Percentiles rank a stretch among this genome's conserved stretches.
Evolutionary conservation across 2,888 invertebrate genomes (phyloP).

Genomic region (Muscina levida): DNA sequence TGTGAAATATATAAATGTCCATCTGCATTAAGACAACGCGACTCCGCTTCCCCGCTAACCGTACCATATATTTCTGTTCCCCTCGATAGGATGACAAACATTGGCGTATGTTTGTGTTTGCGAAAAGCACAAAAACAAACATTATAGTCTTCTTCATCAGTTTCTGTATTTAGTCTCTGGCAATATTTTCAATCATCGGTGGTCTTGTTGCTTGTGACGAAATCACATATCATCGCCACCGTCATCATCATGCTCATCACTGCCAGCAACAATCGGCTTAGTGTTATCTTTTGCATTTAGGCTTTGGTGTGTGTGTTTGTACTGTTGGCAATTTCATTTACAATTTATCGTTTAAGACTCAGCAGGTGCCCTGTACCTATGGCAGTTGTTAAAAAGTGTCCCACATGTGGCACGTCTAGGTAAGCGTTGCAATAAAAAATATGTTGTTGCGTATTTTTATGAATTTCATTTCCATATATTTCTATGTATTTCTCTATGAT

Average conservation of each 20-base stretch:
- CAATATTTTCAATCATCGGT: conserved; percentile 46
- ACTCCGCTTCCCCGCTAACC: too few species aligned
- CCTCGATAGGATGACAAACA: conserved; percentile 19
- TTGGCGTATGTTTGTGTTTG: conserved; percentile 27
- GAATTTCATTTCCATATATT: too few species aligned
- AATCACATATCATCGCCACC: conserved; percentile 53
- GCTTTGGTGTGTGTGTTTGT: conserved; percentile 31
- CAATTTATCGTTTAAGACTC: conserved; percentile 54
- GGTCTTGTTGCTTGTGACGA: conserved; percentile 54
- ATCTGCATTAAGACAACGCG: not conserved
- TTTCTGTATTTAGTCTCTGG: not conserved
- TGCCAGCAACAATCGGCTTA: not conserved
- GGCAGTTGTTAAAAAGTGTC: conserved; percentile 23
- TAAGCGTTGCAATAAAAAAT: not conserved
- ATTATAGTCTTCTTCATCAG: not conserved
- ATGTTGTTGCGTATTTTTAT: too few species aligned
- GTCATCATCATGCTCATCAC: conserved; percentile 24
- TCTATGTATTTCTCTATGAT: too few species aligned
- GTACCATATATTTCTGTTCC: too few species aligned
- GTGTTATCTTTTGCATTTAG: not conserved
- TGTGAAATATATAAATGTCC: not conserved
- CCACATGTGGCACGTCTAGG: conserved; percentile 10
- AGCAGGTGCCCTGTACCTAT: conserved; percentile 27
- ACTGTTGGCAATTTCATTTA: conserved; percentile 49
- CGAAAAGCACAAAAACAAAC: conserved; percentile 41